These are phyloP conservation scores for Bubo scandiacus DNA, from an alignment of 2,113 vertebrate species.

Conservation along the genomic window DNA sequence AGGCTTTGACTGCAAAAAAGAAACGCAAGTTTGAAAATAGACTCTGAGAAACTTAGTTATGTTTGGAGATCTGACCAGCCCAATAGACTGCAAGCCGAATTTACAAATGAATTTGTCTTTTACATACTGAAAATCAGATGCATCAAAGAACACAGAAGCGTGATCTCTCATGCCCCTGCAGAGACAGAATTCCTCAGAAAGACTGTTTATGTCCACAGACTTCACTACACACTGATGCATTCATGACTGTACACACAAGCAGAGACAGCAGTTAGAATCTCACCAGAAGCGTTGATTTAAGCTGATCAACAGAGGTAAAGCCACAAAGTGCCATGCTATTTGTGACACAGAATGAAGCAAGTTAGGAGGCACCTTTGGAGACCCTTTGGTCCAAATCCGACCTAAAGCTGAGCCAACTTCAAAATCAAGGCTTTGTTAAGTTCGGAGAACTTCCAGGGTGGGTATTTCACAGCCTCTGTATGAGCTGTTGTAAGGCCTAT, in stretches of 20 bases:
- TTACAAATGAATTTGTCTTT: neutral
- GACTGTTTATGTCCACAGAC: neutral
- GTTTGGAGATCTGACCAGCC: neutral
- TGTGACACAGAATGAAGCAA: neutral
- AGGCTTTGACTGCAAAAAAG: slow-evolving; percentile 83
- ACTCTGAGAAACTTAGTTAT: neutral
- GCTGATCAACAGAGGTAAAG: neutral
- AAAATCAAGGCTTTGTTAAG: neutral
- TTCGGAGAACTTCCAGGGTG: neutral
- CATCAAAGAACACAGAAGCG: neutral
- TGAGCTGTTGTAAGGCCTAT: neutral
- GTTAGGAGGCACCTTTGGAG: neutral
- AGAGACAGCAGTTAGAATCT: neutral
- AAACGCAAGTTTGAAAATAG: neutral
- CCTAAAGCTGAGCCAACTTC: neutral
- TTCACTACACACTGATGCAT: neutral
- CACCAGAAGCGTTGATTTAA: neutral
- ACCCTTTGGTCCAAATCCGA: neutral
- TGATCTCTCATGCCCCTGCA: neutral
- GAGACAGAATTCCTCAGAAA: neutral
- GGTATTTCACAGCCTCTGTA: neutral
- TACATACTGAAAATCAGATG: neutral
- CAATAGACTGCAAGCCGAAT: neutral
- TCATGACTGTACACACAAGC: fast-evolving
- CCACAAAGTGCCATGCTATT: neutral